Conservation (phyloP, 2,888 invertebrate species). For the Dastarcus helophoroides region DNA sequence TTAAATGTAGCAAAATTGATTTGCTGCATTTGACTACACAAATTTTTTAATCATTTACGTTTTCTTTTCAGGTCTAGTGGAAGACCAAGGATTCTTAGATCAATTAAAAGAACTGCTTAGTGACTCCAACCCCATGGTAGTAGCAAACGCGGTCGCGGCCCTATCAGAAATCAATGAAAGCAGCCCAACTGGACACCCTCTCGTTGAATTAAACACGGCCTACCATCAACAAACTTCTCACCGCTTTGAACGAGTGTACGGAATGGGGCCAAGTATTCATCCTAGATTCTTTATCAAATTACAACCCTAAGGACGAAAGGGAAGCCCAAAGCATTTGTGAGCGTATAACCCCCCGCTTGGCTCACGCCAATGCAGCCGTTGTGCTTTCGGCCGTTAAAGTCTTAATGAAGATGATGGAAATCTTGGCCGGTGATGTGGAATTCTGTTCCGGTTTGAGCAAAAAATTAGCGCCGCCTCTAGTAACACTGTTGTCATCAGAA, state of each 20-base stretch:
- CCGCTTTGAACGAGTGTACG: constrained; percentile 97
- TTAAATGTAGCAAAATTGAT: too few species aligned
- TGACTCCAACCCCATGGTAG: constrained; percentile 99
- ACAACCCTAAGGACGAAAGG: constrained; percentile 90
- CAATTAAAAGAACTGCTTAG: constrained; percentile 92
- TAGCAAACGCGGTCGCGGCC: constrained; percentile 97
- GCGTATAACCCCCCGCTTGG: constrained; percentile 90
- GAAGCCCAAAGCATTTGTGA: constrained; percentile 99
- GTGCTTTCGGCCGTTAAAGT: constrained; percentile 96
- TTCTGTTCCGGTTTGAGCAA: constrained; percentile 89
- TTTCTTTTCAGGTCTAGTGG: constrained; percentile 35
- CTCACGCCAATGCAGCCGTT: constrained; percentile 98
- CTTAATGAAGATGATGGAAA: constrained; percentile 97
- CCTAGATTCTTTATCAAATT: constrained; percentile 93
- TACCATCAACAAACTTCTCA: constrained; percentile 94
- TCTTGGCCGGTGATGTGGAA: constrained; percentile 87
- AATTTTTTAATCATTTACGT: too few species aligned
- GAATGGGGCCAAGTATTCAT: constrained; percentile 99
- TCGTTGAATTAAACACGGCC: constrained; percentile 96
- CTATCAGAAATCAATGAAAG: constrained; percentile 97
- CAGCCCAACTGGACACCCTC: constrained; percentile 84
- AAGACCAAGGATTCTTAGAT: constrained; percentile 91
- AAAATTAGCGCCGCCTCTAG: constrained; percentile 97
- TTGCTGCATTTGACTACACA: too few species aligned
- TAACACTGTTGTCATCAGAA: constrained; percentile 93